phyloP scores from a whole-genome alignment of 2,888 invertebrate genomes.

The Drosophila conformis region DNA sequence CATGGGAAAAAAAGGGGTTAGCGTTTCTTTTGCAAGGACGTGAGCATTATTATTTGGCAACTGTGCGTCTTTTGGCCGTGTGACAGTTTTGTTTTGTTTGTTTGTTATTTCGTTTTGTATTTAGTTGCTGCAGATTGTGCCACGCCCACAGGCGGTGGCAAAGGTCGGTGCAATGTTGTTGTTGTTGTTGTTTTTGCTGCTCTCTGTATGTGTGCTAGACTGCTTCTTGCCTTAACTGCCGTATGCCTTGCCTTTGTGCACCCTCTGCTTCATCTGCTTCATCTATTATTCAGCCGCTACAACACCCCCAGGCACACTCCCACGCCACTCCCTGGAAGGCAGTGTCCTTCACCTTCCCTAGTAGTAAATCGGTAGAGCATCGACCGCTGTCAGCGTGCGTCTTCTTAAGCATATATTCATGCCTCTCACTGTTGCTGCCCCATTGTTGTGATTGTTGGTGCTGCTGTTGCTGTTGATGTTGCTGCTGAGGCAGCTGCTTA shows the following conservation, averaged over 20 bases:
- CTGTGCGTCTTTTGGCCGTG: slow-evolving; percentile 36
- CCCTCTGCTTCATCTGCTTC: slow-evolving; percentile 35
- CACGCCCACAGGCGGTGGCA: slow-evolving; percentile 33
- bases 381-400: slow-evolving; percentile 70
- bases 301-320: neutral
- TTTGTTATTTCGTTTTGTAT: neutral
- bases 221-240: slow-evolving; percentile 1
- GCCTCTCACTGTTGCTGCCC: slow-evolving; percentile 27
- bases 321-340: neutral
- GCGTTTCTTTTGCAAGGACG: slow-evolving; percentile 6
- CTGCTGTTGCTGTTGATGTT: slow-evolving; percentile 10
- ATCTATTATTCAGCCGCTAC: slow-evolving; percentile 4
- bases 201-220: slow-evolving; percentile 1
- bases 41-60: slow-evolving; percentile 26
- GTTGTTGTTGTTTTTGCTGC: slow-evolving; percentile 10
- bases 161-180: slow-evolving; percentile 36
- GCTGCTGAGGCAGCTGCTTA: slow-evolving; percentile 52
- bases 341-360: slow-evolving; percentile 13
- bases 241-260: slow-evolving; percentile 11
- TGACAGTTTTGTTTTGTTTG: slow-evolving; percentile 42
- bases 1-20: slow-evolving; percentile 32
- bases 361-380: slow-evolving; percentile 59
- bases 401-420: slow-evolving; percentile 27
- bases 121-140: slow-evolving; percentile 25
- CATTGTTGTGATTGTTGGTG: slow-evolving; percentile 32